Evolutionary conservation across 2,797 vertebrate genomes (phyloP).

Genomic region (Ptychadena robeensis): DNA sequence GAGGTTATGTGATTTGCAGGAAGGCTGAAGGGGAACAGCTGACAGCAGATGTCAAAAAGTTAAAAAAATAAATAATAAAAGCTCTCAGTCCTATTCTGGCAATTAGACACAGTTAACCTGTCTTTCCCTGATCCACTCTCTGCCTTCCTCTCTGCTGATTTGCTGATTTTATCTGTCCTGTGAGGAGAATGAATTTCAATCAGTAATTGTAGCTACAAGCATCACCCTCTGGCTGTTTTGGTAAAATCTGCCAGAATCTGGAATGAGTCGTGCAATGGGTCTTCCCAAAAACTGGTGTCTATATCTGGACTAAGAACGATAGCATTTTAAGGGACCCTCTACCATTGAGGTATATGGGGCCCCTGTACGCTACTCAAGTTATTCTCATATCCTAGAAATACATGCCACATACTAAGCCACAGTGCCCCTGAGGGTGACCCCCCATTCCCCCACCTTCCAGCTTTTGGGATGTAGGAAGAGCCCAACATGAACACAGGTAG

Average conservation of each 20-base stretch:
- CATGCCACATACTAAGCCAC: too few species aligned
- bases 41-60: slow-evolving; percentile 42
- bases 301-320: not conserved
- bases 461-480: too few species aligned
- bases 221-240: slow-evolving; percentile 25
- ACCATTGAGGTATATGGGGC: too few species aligned
- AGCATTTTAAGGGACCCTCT: not conserved
- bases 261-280: not conserved
- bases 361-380: too few species aligned
- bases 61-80: slow-evolving; percentile 27
- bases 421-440: too few species aligned
- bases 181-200: slow-evolving; percentile 42
- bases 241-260: not conserved
- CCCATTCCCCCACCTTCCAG: too few species aligned
- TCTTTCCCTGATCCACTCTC: not conserved
- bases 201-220: slow-evolving; percentile 56
- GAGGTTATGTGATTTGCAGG: not conserved
- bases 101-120: slow-evolving; percentile 41
- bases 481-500: too few species aligned
- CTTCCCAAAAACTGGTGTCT: not conserved
- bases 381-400: too few species aligned
- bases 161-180: slow-evolving; percentile 41
- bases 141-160: slow-evolving; percentile 4
- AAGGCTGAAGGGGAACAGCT: slow-evolving; percentile 27
- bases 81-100: not conserved